These are phyloP conservation scores for Sericinus montela DNA, from an alignment of 2,888 invertebrate genomes.

Conservation along the genomic window DNA sequence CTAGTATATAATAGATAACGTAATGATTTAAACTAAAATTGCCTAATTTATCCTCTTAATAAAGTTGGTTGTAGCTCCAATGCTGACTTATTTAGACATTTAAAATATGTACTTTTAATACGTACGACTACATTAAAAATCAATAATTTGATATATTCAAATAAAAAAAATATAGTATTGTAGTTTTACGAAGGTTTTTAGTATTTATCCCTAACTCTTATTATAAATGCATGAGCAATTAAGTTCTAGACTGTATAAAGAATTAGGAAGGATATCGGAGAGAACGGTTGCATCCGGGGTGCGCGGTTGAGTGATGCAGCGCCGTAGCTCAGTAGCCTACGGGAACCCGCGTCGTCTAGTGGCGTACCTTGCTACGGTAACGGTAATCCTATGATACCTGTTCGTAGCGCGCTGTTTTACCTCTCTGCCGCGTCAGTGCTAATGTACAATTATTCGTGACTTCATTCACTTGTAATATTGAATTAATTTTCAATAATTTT, in stretches of 20 bases:
- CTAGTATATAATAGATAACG: too few species aligned
- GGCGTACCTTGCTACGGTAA: slow-evolving; percentile 18
- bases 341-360: slow-evolving; percentile 39
- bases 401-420: slow-evolving; percentile 19
- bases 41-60: too few species aligned
- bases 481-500: slow-evolving; percentile 4
- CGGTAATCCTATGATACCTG: slow-evolving; percentile 18
- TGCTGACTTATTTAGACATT: too few species aligned
- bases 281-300: slow-evolving; percentile 34
- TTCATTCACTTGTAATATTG: slow-evolving; percentile 10
- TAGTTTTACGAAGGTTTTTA: too few species aligned
- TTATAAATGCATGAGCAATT: slow-evolving; percentile 31
- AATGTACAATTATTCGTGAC: slow-evolving; percentile 17
- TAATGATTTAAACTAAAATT: too few species aligned
- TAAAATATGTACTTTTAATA: too few species aligned
- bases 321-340: slow-evolving; percentile 47
- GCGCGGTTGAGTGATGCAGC: slow-evolving; percentile 36
- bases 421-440: slow-evolving; percentile 5
- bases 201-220: slow-evolving; percentile 2
- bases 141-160: too few species aligned
- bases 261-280: slow-evolving; percentile 34
- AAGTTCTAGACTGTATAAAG: slow-evolving; percentile 32
- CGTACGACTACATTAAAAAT: too few species aligned
- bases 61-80: too few species aligned
- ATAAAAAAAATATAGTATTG: too few species aligned